Conservation (phyloP, 2,113 vertebrate species). For the Alaudala cheleensis region DNA sequence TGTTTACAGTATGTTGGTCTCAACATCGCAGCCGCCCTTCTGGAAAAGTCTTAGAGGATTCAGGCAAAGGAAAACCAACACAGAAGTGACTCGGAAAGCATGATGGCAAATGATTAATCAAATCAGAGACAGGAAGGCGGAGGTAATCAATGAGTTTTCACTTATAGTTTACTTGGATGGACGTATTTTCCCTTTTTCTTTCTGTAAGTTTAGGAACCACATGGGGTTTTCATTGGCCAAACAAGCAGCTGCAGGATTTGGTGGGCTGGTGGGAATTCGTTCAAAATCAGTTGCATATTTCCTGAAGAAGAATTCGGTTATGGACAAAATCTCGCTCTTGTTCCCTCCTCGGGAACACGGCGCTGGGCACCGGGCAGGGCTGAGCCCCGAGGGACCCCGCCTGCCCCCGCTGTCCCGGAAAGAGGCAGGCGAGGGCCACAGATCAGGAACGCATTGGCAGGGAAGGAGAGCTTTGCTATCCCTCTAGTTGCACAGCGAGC, state of each 20-base stretch:
- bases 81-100: slow-evolving; percentile 1
- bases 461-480: neutral
- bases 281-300: neutral
- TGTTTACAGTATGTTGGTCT: slow-evolving; percentile 44
- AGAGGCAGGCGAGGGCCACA: accelerated
- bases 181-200: slow-evolving; percentile 4
- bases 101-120: slow-evolving; percentile 30
- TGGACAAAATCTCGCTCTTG: neutral
- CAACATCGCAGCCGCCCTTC: slow-evolving; percentile 30
- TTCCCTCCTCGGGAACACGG: neutral
- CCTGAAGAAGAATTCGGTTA: neutral
- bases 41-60: slow-evolving; percentile 26
- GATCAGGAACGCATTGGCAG: accelerated
- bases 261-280: neutral
- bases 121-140: slow-evolving; percentile 37
- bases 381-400: neutral
- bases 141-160: slow-evolving; percentile 55
- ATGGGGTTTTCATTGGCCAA: neutral
- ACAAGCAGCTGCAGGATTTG: neutral
- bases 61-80: neutral
- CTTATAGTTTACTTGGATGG: slow-evolving; percentile 12
- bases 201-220: neutral
- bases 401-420: too few species aligned
- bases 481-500: neutral
- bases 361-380: neutral